These are phyloP conservation scores for Drosophila barbarae DNA, from an alignment of 2,888 invertebrate genomes.

Conservation along the genomic window DNA sequence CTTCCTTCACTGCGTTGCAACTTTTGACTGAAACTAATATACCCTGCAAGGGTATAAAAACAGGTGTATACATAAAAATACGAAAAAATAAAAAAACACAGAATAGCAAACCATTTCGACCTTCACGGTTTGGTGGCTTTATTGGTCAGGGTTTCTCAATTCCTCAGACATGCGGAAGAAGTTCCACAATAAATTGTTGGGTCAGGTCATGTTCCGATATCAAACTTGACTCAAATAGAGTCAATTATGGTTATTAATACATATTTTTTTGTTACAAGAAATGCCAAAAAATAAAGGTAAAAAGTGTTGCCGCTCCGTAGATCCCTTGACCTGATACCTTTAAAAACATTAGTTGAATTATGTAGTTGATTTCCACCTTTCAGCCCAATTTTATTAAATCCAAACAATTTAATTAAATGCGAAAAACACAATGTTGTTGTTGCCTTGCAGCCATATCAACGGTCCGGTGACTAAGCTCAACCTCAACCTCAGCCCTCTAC, in stretches of 20 bases:
- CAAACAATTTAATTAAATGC: conserved; percentile 12
- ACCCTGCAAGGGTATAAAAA: background rate
- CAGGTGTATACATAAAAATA: conserved; percentile 7
- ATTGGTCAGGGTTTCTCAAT: conserved; percentile 17
- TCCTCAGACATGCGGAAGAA: conserved; percentile 27
- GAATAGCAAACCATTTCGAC: background rate
- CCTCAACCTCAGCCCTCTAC: conserved; percentile 45
- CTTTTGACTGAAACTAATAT: too few species aligned
- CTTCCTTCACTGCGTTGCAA: too few species aligned
- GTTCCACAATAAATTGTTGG: conserved; percentile 8
- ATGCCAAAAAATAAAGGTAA: background rate
- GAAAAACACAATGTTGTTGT: conserved; percentile 40
- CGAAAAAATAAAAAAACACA: background rate
- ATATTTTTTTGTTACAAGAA: background rate
- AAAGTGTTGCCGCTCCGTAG: conserved; percentile 8
- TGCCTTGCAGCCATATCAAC: conserved; percentile 79
- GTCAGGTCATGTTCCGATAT: conserved; percentile 14
- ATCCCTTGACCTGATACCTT: background rate
- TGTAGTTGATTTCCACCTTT: conserved; percentile 34
- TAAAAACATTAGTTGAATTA: conserved; percentile 5
- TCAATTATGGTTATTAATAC: too few species aligned
- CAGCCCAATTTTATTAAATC: conserved; percentile 5
- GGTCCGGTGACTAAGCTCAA: conserved; percentile 80
- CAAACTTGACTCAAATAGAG: background rate
- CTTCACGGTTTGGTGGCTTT: conserved; percentile 4